Percentiles rank a stretch among this genome's conserved stretches.
These are phyloP conservation scores for Drosophila paramelanica DNA, from an alignment of 2,888 invertebrate species.

Conservation along the genomic window DNA sequence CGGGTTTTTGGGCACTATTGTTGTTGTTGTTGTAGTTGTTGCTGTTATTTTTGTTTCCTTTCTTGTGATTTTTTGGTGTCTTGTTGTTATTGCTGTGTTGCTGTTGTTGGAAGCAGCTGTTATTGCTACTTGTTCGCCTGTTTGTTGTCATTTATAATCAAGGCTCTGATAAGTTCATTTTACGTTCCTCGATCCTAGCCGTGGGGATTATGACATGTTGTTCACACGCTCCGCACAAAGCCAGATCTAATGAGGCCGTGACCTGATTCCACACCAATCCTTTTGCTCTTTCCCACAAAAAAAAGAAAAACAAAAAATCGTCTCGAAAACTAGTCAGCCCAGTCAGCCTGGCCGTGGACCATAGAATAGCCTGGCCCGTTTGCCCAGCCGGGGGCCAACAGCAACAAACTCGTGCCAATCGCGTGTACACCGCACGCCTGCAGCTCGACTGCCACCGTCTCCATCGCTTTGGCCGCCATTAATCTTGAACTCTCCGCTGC, in stretches of 20 bases:
- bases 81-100: constrained; percentile 41
- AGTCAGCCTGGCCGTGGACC: constrained; percentile 28
- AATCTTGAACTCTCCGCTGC: constrained; percentile 69
- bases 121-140: constrained; percentile 74
- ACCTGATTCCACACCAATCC: constrained; percentile 67
- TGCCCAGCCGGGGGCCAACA: constrained; percentile 44
- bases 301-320: background rate
- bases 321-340: constrained; percentile 62
- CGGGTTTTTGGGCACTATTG: constrained; percentile 56
- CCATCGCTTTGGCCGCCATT: constrained; percentile 67
- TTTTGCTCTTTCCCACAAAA: constrained; percentile 64
- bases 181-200: constrained; percentile 43
- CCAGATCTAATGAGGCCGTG: constrained; percentile 75
- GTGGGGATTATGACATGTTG: constrained; percentile 73
- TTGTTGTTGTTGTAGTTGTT: constrained; percentile 50
- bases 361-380: constrained; percentile 26
- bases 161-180: constrained; percentile 77
- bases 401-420: constrained; percentile 84
- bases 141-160: constrained; percentile 79
- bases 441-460: constrained; percentile 59
- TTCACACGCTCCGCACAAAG: constrained; percentile 70
- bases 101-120: constrained; percentile 63
- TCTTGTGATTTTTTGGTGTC: constrained; percentile 59
- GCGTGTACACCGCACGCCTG: constrained; percentile 84
- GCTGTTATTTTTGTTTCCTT: constrained; percentile 62